Evolutionary conservation across 2,888 invertebrate species (phyloP).

Genomic region (Sesia bembeciformis): DNA sequence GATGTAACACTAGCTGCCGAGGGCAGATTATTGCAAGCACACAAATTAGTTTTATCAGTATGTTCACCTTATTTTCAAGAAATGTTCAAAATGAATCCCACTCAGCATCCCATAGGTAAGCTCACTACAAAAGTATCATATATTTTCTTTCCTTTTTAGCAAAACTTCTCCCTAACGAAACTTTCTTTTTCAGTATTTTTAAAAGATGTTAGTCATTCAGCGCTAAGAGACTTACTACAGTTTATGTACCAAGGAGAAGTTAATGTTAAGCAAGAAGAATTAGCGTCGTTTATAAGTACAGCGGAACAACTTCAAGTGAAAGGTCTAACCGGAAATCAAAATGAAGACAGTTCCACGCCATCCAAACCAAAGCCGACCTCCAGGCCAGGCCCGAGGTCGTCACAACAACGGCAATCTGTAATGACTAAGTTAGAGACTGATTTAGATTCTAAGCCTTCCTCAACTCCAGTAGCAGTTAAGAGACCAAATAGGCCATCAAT

Average conservation of each 20-base stretch:
- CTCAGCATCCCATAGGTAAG: conserved; percentile 80
- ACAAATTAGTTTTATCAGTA: conserved; percentile 81
- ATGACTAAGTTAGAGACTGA: conserved; percentile 78
- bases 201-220: conserved; percentile 81
- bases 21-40: conserved; percentile 80
- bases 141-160: not conserved
- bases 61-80: conserved; percentile 84
- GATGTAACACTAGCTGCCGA: conserved; percentile 82
- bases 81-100: conserved; percentile 81
- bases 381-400: conserved; percentile 78
- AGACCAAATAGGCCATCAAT: conserved; percentile 78
- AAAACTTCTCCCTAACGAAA: conserved; percentile 1
- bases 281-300: conserved; percentile 81
- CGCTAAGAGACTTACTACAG: conserved; percentile 80
- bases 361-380: conserved; percentile 74
- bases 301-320: conserved; percentile 82
- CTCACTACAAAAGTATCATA: not conserved
- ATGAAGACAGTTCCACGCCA: conserved; percentile 74
- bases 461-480: conserved; percentile 76
- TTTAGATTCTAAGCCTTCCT: conserved; percentile 77
- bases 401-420: conserved; percentile 76
- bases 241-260: conserved; percentile 84
- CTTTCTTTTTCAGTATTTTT: conserved; percentile 74
- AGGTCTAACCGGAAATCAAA: conserved; percentile 79
- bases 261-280: conserved; percentile 81